phyloP scores from a whole-genome alignment of 2,888 invertebrate species.

The Drosophila borborema region DNA sequence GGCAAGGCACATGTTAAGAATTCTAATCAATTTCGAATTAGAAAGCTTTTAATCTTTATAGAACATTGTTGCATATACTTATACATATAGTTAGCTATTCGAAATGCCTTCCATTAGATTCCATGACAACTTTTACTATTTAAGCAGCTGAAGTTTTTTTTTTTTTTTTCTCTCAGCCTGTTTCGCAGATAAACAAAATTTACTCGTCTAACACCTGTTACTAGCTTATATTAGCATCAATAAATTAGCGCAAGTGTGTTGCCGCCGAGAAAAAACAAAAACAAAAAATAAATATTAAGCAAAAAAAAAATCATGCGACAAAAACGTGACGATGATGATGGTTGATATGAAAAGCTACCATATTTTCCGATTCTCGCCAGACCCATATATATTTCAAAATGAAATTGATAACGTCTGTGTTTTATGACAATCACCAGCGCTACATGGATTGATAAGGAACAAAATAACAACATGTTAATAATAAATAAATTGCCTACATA shows the following conservation, averaged over 20 bases:
- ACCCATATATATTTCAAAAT: conserved; percentile 17
- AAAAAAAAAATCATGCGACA: conserved; percentile 47
- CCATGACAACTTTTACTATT: neutral
- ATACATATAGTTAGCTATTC: neutral
- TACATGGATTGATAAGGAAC: conserved; percentile 43
- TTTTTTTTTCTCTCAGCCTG: neutral
- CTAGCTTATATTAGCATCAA: neutral
- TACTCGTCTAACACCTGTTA: neutral
- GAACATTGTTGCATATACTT: conserved; percentile 21
- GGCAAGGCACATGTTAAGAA: neutral
- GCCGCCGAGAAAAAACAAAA: neutral
- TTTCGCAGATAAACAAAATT: neutral
- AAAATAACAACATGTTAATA: conserved; percentile 17
- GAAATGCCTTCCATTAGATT: too few species aligned
- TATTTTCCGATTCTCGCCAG: conserved; percentile 14
- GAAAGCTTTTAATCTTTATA: neutral
- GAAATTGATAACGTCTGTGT: conserved; percentile 26
- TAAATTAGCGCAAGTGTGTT: conserved; percentile 1
- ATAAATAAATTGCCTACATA: conserved; percentile 2
- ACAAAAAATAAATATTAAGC: conserved; percentile 3
- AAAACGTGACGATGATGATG: conserved; percentile 55
- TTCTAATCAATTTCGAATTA: conserved; percentile 9
- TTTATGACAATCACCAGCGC: conserved; percentile 6
- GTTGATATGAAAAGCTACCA: conserved; percentile 15
- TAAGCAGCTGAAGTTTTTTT: neutral